Conservation (phyloP, 1,140 invertebrate genomes). For the Drosophila seguyi region DNA sequence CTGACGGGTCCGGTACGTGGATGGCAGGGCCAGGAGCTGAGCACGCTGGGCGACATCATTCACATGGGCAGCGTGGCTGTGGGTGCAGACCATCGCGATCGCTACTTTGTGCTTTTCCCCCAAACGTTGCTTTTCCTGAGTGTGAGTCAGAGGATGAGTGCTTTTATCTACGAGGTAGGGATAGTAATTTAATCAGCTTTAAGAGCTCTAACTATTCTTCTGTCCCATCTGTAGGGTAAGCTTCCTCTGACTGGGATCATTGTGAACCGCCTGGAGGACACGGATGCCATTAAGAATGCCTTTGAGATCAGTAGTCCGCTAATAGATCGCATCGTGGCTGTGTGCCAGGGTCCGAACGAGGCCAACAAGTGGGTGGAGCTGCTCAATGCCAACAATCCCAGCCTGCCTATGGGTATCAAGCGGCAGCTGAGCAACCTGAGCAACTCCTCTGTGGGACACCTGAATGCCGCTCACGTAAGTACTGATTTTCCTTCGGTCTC, state of each 20-base stretch:
- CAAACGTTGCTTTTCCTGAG: constrained; percentile 95
- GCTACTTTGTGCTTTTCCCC: constrained; percentile 97
- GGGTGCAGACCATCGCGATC: constrained; percentile 92
- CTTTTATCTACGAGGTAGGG: constrained; percentile 97
- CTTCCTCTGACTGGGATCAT: constrained; percentile 94
- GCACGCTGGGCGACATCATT: constrained; percentile 87
- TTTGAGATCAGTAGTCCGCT: constrained; percentile 97
- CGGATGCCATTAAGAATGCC: constrained; percentile 92
- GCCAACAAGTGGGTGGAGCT: constrained; percentile 95
- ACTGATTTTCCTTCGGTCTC: constrained; percentile 35
- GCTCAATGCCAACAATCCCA: constrained; percentile 86
- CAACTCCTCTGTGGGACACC: constrained; percentile 76
- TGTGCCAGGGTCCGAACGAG: constrained; percentile 93
- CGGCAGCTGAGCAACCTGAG: constrained; percentile 84
- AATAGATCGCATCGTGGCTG: constrained; percentile 95
- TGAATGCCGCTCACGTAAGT: constrained; percentile 87
- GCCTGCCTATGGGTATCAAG: constrained; percentile 84
- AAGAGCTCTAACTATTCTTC: not conserved
- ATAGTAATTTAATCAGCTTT: not conserved
- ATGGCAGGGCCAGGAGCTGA: constrained; percentile 96
- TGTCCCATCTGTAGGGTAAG: constrained; percentile 90
- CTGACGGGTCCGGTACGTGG: constrained; percentile 95
- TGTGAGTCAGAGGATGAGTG: constrained; percentile 95
- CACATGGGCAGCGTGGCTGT: constrained; percentile 96
- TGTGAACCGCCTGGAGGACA: constrained; percentile 91